Conservation (phyloP, 2,797 vertebrate genomes). For the Leptatherina wallacei region DNA sequence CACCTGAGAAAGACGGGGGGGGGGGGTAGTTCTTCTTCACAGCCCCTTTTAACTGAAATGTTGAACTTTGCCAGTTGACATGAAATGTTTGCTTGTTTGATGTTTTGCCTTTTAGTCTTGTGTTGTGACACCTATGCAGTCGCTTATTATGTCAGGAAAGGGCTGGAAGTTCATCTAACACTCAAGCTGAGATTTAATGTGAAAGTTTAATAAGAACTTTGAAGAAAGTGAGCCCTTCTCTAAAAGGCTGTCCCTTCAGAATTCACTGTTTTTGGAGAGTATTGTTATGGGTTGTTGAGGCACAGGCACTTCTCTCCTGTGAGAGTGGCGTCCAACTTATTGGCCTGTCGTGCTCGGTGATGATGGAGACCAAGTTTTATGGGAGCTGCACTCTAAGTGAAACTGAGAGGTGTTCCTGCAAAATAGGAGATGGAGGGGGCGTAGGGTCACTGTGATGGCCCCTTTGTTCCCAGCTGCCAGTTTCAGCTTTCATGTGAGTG, state of each 20-base stretch:
- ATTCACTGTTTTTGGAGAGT: conserved; percentile 72
- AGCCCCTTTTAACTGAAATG: conserved; percentile 65
- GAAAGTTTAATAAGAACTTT: conserved; percentile 78
- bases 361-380: conserved; percentile 76
- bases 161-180: conserved; percentile 76
- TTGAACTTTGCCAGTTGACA: conserved; percentile 46
- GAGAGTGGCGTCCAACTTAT: conserved; percentile 72
- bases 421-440: conserved; percentile 57
- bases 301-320: conserved; percentile 57
- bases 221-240: conserved; percentile 67
- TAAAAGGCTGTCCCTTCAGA: conserved; percentile 70
- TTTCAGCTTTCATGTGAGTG: conserved; percentile 72
- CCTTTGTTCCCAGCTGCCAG: conserved; percentile 68
- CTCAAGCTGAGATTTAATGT: conserved; percentile 77
- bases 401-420: conserved; percentile 71
- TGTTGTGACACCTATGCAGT: conserved; percentile 49
- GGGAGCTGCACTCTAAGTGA: conserved; percentile 67
- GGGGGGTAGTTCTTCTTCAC: conserved; percentile 86
- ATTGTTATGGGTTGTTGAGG: conserved; percentile 78
- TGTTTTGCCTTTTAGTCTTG: conserved; percentile 44
- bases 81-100: conserved; percentile 29
- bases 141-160: conserved; percentile 65
- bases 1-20: conserved; percentile 88
- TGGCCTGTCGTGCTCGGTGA: conserved; percentile 74
- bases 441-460: conserved; percentile 57